Evolutionary conservation across 2,797 vertebrate genomes (phyloP).

Genomic region (Cryptoprocta ferox): DNA sequence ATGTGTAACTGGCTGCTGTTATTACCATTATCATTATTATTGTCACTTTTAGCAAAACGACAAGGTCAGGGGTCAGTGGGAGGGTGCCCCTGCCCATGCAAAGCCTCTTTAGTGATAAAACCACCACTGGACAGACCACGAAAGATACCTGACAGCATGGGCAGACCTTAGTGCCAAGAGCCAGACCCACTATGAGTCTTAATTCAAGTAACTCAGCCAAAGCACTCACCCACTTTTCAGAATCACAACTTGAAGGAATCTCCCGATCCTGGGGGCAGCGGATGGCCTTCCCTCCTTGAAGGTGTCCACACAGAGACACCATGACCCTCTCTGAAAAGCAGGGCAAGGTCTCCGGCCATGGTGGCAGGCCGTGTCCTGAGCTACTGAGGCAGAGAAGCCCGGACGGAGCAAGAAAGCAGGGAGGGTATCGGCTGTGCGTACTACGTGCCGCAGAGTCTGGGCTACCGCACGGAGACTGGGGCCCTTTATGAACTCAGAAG

Average conservation of each 20-base stretch:
- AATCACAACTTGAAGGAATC: neutral
- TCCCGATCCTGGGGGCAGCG: neutral
- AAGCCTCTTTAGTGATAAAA: neutral
- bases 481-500: neutral
- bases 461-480: neutral
- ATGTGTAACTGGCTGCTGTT: neutral
- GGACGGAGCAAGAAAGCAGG: neutral
- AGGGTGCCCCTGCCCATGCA: neutral
- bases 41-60: neutral
- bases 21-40: neutral
- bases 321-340: neutral
- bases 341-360: neutral
- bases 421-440: accelerated
- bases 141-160: neutral
- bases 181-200: neutral
- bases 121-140: neutral
- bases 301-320: neutral
- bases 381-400: neutral
- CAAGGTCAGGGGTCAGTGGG: accelerated
- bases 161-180: too few relatives aligned
- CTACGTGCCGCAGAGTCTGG: accelerated
- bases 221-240: neutral
- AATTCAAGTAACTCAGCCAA: neutral
- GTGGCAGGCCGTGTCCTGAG: neutral
- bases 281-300: neutral